A percentile compares a stretch with the other conserved stretches of the same genome.
phyloP scores from a whole-genome alignment of 2,888 invertebrate species.

The Pristionchus japonicus region DNA sequence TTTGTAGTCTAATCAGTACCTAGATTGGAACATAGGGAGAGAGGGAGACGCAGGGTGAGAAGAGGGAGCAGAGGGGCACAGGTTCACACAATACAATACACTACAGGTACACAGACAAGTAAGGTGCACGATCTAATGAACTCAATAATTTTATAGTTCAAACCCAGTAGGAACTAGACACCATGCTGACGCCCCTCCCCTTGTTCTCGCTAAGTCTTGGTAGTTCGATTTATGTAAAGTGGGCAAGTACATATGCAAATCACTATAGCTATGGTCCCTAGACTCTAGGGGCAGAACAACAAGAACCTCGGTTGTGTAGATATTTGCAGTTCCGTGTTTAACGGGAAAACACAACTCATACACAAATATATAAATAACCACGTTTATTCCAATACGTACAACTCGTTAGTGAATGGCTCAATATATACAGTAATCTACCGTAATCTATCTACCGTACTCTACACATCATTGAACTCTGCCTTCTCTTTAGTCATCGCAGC shows the following conservation, averaged over 20 bases:
- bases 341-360: not conserved
- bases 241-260: too few species aligned
- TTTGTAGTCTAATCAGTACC: constrained; percentile 37
- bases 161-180: too few species aligned
- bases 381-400: not conserved
- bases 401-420: not conserved
- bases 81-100: not conserved
- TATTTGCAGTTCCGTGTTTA: not conserved
- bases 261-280: too few species aligned
- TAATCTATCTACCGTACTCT: constrained; percentile 37
- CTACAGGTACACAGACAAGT: not conserved
- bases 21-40: not conserved
- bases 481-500: constrained; percentile 78
- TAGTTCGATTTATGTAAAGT: too few species aligned
- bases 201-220: too few species aligned
- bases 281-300: not conserved
- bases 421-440: not conserved
- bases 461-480: constrained; percentile 61
- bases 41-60: not conserved
- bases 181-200: too few species aligned
- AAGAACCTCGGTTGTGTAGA: not conserved
- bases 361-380: not conserved
- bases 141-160: not conserved
- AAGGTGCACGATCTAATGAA: not conserved
- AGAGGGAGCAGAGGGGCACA: not conserved